Base-by-base conservation (phyloP, 1,140 invertebrate species). In the Mactra quadrangularis region DNA sequence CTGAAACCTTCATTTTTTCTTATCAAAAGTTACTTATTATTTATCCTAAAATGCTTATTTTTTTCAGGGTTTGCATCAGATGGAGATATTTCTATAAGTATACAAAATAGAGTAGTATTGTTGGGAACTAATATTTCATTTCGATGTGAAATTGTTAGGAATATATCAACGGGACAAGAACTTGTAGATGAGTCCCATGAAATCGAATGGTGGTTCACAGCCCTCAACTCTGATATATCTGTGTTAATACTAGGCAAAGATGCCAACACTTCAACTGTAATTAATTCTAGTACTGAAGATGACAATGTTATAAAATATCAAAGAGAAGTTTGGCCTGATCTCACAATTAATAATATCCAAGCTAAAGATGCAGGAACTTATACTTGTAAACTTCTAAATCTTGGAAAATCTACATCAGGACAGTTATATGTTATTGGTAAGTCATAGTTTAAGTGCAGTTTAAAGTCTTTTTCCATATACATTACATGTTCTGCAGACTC, bases 341-440 rank as follows among this genome's bases (percentile, higher is more conserved):
- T 72, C 2, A 72, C 70, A 13, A 41, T 72, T 25, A 27, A 55
- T 38, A 31, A 19, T 4, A 2, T 38, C 9, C 35, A 22, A 11
- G 50, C 9, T 4, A 1, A 17, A 11, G 70, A 72, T 38, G 70
- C 70, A 13, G 70, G 70, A 4, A n/a, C 47, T 4, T 72, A 72
- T 27, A 72, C 70, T 0, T 72, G 70, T 72, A 41, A 9, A 22
- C 35, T 72, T 7, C 15, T 57, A 15, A 38, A 31, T 7, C 11
- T 27, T n/a, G 29, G 33, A 41, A 27, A 55, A 22, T 53, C 70
- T 2, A 50, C 70, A 35, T 55, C 70, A 3, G 70, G 50, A n/a
- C 25, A 72, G n/a, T 31, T 72, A 38, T 72, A 72, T 72, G 27
- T 72, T 53, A 3, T 72, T 31, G 70, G 70, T 72, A 22, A 57